Conservation (phyloP, 2,113 vertebrate species). For the Morone saxatilis region DNA sequence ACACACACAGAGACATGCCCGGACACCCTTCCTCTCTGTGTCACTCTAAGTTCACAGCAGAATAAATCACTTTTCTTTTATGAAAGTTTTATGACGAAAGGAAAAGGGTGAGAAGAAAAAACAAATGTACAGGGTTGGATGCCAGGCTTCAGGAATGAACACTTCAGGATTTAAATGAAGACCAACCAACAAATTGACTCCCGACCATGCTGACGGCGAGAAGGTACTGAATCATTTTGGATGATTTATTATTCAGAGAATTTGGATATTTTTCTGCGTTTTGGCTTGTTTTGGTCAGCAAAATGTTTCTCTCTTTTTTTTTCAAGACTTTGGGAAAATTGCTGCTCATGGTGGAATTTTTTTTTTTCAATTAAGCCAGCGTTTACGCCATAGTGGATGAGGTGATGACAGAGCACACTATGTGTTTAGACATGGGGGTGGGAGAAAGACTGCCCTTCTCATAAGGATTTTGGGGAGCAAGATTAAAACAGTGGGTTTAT, state of each 20-base stretch:
- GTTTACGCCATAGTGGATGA: slow-evolving; percentile 60
- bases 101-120: slow-evolving; percentile 21
- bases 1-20: not conserved
- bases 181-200: slow-evolving; percentile 50
- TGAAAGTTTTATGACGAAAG: slow-evolving; percentile 15
- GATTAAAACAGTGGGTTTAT: slow-evolving; percentile 73
- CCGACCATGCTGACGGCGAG: slow-evolving; percentile 22
- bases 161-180: slow-evolving; percentile 46
- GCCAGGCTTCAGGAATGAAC: slow-evolving; percentile 28
- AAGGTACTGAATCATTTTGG: slow-evolving; percentile 11
- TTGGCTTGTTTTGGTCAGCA: slow-evolving; percentile 43
- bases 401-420: slow-evolving; percentile 68
- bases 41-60: slow-evolving; percentile 39
- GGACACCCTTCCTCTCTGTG: slow-evolving; percentile 1
- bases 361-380: slow-evolving; percentile 54
- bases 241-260: slow-evolving; percentile 38
- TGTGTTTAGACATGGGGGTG: slow-evolving; percentile 53
- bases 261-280: slow-evolving; percentile 27
- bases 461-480: slow-evolving; percentile 55
- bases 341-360: slow-evolving; percentile 40
- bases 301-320: slow-evolving; percentile 31
- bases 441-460: slow-evolving; percentile 51
- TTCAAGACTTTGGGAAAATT: slow-evolving; percentile 36
- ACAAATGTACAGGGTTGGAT: slow-evolving; percentile 17
- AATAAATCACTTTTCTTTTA: slow-evolving; percentile 34